A percentile compares a stretch with the other conserved stretches of the same genome.
phyloP scores from a whole-genome alignment of 2,113 vertebrate species.

The Gopherus evgoodei region DNA sequence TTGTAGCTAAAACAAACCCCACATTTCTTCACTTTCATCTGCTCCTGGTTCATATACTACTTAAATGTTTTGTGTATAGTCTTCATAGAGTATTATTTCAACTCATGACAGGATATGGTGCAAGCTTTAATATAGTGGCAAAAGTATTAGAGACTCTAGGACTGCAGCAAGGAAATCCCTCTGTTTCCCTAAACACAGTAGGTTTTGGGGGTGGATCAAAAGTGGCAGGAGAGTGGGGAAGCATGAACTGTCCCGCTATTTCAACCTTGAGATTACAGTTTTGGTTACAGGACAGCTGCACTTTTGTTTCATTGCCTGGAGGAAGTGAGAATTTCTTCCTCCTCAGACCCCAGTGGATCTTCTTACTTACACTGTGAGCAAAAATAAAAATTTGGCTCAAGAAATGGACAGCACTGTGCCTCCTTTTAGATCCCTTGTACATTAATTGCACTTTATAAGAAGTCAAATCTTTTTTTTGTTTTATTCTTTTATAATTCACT shows the following conservation, averaged over 20 bases:
- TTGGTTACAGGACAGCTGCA: neutral
- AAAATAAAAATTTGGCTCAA: neutral
- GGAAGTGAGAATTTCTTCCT: neutral
- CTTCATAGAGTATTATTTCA: neutral
- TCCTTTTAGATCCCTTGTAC: neutral
- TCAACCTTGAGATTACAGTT: neutral
- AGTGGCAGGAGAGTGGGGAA: neutral
- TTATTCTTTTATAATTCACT: neutral
- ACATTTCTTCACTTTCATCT: neutral
- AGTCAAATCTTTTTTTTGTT: rapidly evolving
- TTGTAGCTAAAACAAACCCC: neutral
- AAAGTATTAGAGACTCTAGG: neutral
- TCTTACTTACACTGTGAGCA: rapidly evolving
- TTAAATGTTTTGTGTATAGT: neutral
- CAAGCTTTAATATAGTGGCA: neutral
- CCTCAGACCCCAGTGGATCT: rapidly evolving
- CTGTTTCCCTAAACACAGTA: neutral
- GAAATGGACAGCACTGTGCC: rapidly evolving
- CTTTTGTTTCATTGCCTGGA: neutral
- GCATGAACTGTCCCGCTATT: too few species aligned
- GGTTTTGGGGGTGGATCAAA: neutral
- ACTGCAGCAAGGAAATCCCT: too few species aligned
- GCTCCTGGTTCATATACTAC: neutral
- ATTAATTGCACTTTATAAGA: neutral
- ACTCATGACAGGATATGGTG: too few species aligned